These are phyloP conservation scores for Acipenser ruthenus DNA, from an alignment of 2,797 vertebrate species.

Conservation along the genomic window DNA sequence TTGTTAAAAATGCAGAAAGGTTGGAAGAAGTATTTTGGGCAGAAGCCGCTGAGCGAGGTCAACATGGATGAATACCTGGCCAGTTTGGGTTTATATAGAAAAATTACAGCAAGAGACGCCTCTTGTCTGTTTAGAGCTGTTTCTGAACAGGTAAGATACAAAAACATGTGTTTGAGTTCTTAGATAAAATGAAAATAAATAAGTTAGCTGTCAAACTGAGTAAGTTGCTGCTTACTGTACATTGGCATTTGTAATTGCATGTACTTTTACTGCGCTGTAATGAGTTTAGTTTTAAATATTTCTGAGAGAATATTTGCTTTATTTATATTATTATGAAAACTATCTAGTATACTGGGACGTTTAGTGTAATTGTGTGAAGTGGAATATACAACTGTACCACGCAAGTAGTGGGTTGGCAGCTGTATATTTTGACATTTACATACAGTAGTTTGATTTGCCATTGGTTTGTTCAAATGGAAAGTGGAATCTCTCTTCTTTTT, in stretches of 20 bases:
- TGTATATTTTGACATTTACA: neutral
- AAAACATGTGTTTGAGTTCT: neutral
- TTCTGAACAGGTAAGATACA: conserved; percentile 78
- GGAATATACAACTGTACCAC: no score
- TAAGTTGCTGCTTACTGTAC: neutral
- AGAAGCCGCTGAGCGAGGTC: conserved; percentile 19
- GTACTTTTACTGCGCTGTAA: neutral
- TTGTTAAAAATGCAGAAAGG: conserved; percentile 75
- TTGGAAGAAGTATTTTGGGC: conserved; percentile 75
- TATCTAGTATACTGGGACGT: neutral
- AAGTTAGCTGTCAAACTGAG: neutral
- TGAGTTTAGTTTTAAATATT: no score
- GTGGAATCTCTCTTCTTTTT: no score
- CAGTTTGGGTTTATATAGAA: conserved; percentile 81
- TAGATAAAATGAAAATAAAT: neutral
- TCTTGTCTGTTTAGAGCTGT: conserved; percentile 87
- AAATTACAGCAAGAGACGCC: conserved; percentile 87
- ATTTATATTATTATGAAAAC: conserved; percentile 8
- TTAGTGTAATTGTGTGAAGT: no score
- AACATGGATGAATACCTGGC: conserved; percentile 91
- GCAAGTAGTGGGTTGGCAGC: no score
- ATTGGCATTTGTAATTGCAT: neutral
- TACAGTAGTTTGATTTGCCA: no score
- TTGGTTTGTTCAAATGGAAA: no score
- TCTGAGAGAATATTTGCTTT: neutral